Evolutionary conservation across 2,797 vertebrate genomes (phyloP).

Genomic region (Nasua narica): DNA sequence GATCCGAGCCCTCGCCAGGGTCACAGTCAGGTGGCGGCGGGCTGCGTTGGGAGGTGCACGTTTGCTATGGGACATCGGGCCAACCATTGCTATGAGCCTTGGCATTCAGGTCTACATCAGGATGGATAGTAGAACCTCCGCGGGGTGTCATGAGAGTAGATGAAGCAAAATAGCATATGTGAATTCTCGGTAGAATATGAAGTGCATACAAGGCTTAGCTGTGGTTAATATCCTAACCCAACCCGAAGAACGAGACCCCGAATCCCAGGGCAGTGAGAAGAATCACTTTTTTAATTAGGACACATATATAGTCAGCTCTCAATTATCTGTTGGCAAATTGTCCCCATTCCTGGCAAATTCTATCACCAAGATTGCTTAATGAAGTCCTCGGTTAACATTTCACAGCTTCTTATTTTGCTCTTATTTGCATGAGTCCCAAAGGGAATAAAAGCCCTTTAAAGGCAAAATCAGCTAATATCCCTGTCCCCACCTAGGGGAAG

Average conservation of each 20-base stretch:
- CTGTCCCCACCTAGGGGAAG: neutral
- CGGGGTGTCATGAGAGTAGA: neutral
- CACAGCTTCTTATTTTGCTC: conserved; percentile 60
- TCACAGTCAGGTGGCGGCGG: neutral
- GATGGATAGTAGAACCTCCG: neutral
- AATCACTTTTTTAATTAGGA: conserved; percentile 68
- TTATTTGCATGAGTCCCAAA: conserved; percentile 67
- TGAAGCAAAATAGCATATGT: neutral
- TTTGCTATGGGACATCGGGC: fast-evolving
- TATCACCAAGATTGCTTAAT: conserved; percentile 65
- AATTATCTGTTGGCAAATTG: conserved; percentile 69
- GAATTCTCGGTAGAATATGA: neutral
- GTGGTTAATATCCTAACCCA: conserved; percentile 23
- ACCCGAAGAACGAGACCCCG: neutral
- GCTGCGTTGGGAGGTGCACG: fast-evolving
- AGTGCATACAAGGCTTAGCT: neutral
- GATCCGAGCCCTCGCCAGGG: neutral
- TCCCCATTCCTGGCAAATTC: conserved; percentile 59
- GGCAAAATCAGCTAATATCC: neutral
- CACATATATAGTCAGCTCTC: conserved; percentile 62
- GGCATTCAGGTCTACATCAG: neutral
- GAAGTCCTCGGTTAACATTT: conserved; percentile 70
- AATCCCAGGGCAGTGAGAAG: conserved; percentile 40
- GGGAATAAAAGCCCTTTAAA: conserved; percentile 60
- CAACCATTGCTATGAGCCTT: neutral